A percentile compares a stretch with the other conserved stretches of the same genome.
phyloP scores from a whole-genome alignment of 2,797 vertebrate genomes.

The Ficedula albicollis region DNA sequence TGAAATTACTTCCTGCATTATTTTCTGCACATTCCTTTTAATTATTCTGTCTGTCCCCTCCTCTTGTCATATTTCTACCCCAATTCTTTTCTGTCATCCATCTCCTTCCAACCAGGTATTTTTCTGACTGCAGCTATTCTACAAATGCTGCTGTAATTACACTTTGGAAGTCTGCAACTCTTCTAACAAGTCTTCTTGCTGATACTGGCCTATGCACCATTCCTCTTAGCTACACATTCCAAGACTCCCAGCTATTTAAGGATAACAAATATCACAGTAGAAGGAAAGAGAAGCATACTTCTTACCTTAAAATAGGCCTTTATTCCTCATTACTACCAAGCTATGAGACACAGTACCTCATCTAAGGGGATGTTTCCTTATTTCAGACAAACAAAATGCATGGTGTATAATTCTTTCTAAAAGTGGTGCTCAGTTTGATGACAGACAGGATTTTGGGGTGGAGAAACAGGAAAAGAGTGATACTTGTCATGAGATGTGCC shows the following conservation, averaged over 20 bases:
- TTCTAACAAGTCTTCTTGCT: not conserved
- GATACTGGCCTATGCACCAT: not conserved
- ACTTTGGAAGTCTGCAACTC: not conserved
- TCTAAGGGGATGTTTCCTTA: not conserved
- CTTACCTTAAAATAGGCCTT: not conserved
- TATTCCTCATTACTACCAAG: not conserved
- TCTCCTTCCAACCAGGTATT: not conserved
- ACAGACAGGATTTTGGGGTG: not conserved
- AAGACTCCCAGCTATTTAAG: not conserved
- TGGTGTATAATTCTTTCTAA: not conserved
- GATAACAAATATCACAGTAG: rapidly evolving
- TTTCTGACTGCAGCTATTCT: not conserved
- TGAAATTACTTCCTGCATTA: not conserved
- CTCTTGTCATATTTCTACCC: not conserved
- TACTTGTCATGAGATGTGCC: not conserved
- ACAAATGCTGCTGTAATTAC: not conserved
- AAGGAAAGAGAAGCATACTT: not conserved
- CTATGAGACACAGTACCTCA: not conserved
- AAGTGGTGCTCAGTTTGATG: not conserved
- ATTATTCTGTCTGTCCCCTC: not conserved
- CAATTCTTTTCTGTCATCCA: not conserved
- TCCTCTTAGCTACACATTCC: not conserved
- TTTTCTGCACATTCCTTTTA: not conserved
- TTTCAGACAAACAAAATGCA: not conserved
- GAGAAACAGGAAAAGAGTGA: not conserved